These are phyloP conservation scores for Napeogenes sylphis DNA, from an alignment of 2,888 invertebrate genomes.

Conservation along the genomic window DNA sequence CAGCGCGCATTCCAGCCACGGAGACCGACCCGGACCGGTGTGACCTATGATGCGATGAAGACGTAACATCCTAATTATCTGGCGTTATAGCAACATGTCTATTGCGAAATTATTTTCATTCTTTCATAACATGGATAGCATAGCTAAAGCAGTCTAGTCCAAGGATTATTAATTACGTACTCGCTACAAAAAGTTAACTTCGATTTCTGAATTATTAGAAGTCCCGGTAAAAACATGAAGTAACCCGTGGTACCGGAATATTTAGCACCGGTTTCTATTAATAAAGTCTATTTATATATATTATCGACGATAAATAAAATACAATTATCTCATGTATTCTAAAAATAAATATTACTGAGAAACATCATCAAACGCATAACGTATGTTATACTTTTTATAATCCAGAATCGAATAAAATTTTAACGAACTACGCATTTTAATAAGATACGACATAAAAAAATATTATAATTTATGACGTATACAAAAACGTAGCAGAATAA, in stretches of 20 bases:
- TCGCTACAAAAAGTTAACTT: background rate
- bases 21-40: conserved; percentile 75
- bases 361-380: background rate
- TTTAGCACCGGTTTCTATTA: background rate
- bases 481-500: conserved; percentile 10
- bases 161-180: background rate
- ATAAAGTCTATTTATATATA: conserved; percentile 1
- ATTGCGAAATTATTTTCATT: no score
- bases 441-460: no score
- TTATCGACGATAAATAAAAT: background rate
- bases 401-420: background rate
- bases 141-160: no score
- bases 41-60: conserved; percentile 9
- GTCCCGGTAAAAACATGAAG: no score
- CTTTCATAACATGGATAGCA: no score
- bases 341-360: background rate
- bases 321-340: background rate
- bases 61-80: no score
- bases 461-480: conserved; percentile 8
- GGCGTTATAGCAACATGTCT: no score
- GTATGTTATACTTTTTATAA: background rate
- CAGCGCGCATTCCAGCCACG: conserved; percentile 88
- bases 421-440: no score
- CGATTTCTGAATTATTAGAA: no score
- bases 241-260: no score